Percentiles rank a stretch among this genome's conserved stretches.
Evolutionary conservation across 2,888 invertebrate genomes (phyloP).

Genomic region (Baccha elongata): DNA sequence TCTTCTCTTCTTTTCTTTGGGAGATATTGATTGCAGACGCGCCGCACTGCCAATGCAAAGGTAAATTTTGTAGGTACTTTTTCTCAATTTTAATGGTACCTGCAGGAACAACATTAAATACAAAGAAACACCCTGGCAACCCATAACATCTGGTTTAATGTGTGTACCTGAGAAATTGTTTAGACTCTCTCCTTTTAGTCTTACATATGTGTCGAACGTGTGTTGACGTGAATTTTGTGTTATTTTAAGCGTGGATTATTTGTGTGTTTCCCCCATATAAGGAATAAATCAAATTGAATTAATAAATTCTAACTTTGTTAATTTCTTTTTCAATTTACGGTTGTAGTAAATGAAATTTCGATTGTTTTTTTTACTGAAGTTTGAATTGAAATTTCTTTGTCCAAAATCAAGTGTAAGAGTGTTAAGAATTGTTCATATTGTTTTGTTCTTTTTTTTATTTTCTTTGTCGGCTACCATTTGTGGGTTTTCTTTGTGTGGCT

Average conservation of each 20-base stretch:
- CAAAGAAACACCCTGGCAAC: constrained; percentile 65
- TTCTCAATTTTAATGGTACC: constrained; percentile 39
- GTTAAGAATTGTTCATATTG: constrained; percentile 6
- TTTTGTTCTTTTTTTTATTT: constrained; percentile 46
- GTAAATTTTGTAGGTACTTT: constrained; percentile 31
- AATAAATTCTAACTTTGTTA: background rate
- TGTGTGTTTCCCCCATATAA: constrained; percentile 8
- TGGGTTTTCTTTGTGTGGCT: constrained; percentile 71
- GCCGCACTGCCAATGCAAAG: constrained; percentile 53
- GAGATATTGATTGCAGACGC: constrained; percentile 65
- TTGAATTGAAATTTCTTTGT: background rate
- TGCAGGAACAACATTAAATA: constrained; percentile 53
- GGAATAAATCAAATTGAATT: constrained; percentile 13
- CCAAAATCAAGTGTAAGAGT: constrained; percentile 19
- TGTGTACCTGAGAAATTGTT: constrained; percentile 67
- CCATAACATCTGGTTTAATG: constrained; percentile 67
- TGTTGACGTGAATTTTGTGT: constrained; percentile 73
- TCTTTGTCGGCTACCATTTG: constrained; percentile 64
- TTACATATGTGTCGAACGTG: constrained; percentile 74
- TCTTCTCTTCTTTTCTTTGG: constrained; percentile 58
- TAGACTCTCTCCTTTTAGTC: constrained; percentile 75
- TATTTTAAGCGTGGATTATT: constrained; percentile 32
- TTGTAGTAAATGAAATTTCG: background rate
- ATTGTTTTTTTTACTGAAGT: background rate
- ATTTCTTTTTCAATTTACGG: background rate